phyloP scores from a whole-genome alignment of 1,140 invertebrate genomes.

The Limonius californicus region DNA sequence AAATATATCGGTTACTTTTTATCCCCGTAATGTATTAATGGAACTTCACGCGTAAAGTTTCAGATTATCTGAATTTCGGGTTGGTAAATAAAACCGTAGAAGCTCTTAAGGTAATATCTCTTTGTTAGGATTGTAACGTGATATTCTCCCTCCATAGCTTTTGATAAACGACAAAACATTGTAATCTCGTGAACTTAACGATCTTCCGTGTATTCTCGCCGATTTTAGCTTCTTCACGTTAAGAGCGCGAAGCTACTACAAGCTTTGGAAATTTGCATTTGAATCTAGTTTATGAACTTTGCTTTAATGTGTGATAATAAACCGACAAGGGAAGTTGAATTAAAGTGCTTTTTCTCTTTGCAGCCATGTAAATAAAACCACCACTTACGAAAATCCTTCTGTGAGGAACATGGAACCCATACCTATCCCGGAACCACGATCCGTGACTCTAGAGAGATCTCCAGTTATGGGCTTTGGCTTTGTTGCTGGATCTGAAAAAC shows the following conservation, averaged over 20 bases:
- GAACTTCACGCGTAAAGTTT: too few species aligned
- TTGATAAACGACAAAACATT: neutral
- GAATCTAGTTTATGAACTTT: too few species aligned
- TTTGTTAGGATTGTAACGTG: neutral
- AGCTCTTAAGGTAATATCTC: neutral
- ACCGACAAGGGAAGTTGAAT: too few species aligned
- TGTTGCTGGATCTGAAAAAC: conserved; percentile 86
- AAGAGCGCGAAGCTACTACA: too few species aligned
- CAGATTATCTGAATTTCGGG: too few species aligned
- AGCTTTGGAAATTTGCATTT: too few species aligned
- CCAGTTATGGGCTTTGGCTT: conserved; percentile 85
- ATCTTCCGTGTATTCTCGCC: neutral
- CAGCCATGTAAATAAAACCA: conserved; percentile 87
- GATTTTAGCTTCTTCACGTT: too few species aligned
- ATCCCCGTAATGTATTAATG: too few species aligned
- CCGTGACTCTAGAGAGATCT: conserved; percentile 67
- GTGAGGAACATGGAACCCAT: conserved; percentile 51
- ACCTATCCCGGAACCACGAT: conserved; percentile 69
- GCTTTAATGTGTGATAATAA: too few species aligned
- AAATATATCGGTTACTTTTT: too few species aligned
- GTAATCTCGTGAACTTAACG: neutral
- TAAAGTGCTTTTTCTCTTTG: conserved; percentile 36
- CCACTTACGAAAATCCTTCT: conserved; percentile 75
- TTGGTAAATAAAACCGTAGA: too few species aligned
- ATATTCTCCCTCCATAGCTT: neutral